Evolutionary conservation across 2,888 invertebrate genomes (phyloP).

Genomic region (Macrophya alboannulata): DNA sequence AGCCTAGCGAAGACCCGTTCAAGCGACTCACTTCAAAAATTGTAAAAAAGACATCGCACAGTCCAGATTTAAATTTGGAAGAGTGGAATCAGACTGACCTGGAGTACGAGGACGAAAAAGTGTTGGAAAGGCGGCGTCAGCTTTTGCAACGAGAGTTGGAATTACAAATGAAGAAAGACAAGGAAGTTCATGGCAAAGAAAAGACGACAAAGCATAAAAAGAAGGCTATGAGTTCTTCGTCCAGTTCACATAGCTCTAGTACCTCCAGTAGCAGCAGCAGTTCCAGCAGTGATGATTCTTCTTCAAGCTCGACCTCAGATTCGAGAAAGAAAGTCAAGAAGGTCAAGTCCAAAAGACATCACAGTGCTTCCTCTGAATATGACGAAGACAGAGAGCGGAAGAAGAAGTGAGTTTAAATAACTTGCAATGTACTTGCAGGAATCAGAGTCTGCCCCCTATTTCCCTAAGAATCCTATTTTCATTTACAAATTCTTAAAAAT

Average conservation of each 20-base stretch:
- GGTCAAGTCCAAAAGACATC: slow-evolving; percentile 82
- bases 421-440: background rate
- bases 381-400: slow-evolving; percentile 83
- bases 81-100: slow-evolving; percentile 90
- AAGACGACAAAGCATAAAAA: slow-evolving; percentile 84
- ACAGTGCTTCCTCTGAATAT: slow-evolving; percentile 86
- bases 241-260: slow-evolving; percentile 84
- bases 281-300: slow-evolving; percentile 84
- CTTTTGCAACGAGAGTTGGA: slow-evolving; percentile 90
- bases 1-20: slow-evolving; percentile 84
- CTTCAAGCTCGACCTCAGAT: slow-evolving; percentile 84
- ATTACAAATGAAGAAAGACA: slow-evolving; percentile 90
- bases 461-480: no score
- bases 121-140: slow-evolving; percentile 88
- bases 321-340: slow-evolving; percentile 81
- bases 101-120: slow-evolving; percentile 91
- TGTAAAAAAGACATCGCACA: slow-evolving; percentile 81
- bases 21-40: slow-evolving; percentile 86
- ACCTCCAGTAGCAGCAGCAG: slow-evolving; percentile 85
- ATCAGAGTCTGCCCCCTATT: no score
- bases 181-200: slow-evolving; percentile 86
- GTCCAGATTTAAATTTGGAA: slow-evolving; percentile 86
- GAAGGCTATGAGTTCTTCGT: slow-evolving; percentile 86
- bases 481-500: no score
- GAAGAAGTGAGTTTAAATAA: slow-evolving; percentile 69